A percentile compares a stretch with the other conserved stretches of the same genome.
phyloP scores from a whole-genome alignment of 2,113 vertebrate genomes.

The Urocolius indicus region DNA sequence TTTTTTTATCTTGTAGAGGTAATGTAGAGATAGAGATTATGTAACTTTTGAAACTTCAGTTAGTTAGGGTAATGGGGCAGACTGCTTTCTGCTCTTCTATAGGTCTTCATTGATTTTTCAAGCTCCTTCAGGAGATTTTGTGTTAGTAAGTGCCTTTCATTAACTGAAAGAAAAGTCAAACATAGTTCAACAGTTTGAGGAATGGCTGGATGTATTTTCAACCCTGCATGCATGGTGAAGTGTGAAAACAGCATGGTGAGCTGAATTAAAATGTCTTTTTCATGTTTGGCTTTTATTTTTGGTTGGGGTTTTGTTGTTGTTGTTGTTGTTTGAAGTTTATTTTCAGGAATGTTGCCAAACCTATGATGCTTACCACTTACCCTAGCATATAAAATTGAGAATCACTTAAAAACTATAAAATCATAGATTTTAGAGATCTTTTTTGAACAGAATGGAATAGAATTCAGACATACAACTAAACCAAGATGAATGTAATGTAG shows the following conservation, averaged over 20 bases:
- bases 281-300: background rate
- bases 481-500: background rate
- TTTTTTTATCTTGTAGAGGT: background rate
- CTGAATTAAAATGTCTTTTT: background rate
- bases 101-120: background rate
- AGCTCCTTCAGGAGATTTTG: background rate
- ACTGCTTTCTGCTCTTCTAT: background rate
- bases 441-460: background rate
- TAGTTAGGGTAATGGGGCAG: background rate
- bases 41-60: background rate
- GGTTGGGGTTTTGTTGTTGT: fast-evolving
- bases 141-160: background rate
- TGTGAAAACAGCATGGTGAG: background rate
- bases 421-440: background rate
- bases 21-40: background rate
- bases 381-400: background rate
- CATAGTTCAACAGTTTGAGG: background rate
- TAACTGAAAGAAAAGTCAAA: background rate
- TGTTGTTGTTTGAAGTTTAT: background rate
- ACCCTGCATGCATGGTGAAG: background rate
- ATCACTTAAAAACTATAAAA: background rate
- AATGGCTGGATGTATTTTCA: background rate
- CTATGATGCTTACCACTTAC: background rate
- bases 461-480: background rate
- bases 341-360: background rate